Base-by-base conservation (phyloP, 2,113 vertebrate species). In the Sylvia atricapilla region DNA sequence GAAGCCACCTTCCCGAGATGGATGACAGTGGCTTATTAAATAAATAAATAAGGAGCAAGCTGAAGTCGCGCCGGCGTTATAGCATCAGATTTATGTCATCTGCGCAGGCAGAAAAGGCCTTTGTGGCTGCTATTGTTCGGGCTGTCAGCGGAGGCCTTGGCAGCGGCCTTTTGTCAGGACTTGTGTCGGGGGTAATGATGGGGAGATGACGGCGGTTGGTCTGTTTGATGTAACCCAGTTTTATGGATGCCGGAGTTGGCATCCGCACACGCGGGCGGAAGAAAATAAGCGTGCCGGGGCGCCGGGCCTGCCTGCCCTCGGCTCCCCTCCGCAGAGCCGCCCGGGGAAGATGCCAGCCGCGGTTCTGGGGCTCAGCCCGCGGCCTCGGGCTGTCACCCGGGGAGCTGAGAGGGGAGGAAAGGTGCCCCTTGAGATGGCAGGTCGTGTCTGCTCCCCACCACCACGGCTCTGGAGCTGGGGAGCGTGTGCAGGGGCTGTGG, bases 21-120 rank as follows among this genome's bases (percentile, higher is more conserved):
- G 95, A 96, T 96, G 95, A 96, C 95, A 96, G 95, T 97, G 86
- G 94, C 83, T 97, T 96, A 94, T 95, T 96, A 96, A 96, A 92
- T 95, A 96, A 96, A 96, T 95, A 97, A 97, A 97, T 97, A 95
- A 95, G 92, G 89, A 96, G 93, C 90, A 58, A 94, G 93, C 93
- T 94, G 92, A 96, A 94, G 93, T 90, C 91, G 60, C 30, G 86
- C 88, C 11, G 73, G 90, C 92, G 69, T 94, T 95, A 93, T 92
- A 92, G 92, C 94, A 96, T 96, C 96, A 96, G 96, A 96, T 97
- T 97, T 96, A 96, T 97, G 96, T 96, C 94, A 96, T 96, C 85
- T 94, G 94, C 58, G 4, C 84, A n/a, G 90, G 84, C 96, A 97
- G 95, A 96, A 96, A 94, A 62, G 94, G 88, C 94, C 90, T 96